These are phyloP conservation scores for Petaurus breviceps DNA, from an alignment of 2,113 vertebrate species.

Conservation along the genomic window DNA sequence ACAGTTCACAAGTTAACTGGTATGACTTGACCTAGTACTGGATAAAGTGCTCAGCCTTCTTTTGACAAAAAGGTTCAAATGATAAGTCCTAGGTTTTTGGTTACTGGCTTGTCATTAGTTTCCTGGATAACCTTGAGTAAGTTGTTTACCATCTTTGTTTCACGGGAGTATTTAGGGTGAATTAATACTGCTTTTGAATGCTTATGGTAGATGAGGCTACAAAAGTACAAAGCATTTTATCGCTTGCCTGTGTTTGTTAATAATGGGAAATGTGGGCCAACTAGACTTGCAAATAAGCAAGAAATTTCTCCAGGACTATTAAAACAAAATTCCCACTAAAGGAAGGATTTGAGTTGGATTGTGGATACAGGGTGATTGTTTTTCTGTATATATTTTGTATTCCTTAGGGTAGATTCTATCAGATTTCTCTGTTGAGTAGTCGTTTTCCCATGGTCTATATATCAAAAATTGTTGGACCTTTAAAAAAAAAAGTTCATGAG, in stretches of 20 bases:
- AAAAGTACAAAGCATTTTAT: slow-evolving; percentile 39
- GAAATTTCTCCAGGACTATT: slow-evolving; percentile 50
- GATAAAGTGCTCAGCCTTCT: slow-evolving; percentile 34
- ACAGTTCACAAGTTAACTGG: slow-evolving; percentile 25
- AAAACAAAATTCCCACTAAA: slow-evolving; percentile 46
- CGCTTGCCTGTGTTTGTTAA: slow-evolving; percentile 43
- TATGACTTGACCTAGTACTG: slow-evolving; percentile 23
- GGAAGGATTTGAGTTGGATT: slow-evolving; percentile 42
- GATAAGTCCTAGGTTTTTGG: slow-evolving; percentile 37
- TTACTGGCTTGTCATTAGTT: slow-evolving; percentile 25
- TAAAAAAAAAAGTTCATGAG: slow-evolving; percentile 50
- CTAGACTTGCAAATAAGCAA: slow-evolving; percentile 44
- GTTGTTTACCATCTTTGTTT: slow-evolving; percentile 40
- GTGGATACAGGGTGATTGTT: slow-evolving; percentile 33
- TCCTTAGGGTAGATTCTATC: not conserved
- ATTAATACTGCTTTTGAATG: slow-evolving; percentile 50
- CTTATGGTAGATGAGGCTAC: slow-evolving; percentile 46
- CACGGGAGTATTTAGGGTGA: slow-evolving; percentile 1
- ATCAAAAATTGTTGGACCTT: slow-evolving; percentile 32
- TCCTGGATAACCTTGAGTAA: slow-evolving; percentile 6
- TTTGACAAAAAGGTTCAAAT: slow-evolving; percentile 58
- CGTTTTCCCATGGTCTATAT: slow-evolving; percentile 5
- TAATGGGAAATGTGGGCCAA: slow-evolving; percentile 48
- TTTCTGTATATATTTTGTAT: slow-evolving; percentile 26
- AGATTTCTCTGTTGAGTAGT: slow-evolving; percentile 42